A percentile compares a stretch with the other conserved stretches of the same genome.
Evolutionary conservation across 2,113 vertebrate genomes (phyloP).

Genomic region (Hiodon alosoides): DNA sequence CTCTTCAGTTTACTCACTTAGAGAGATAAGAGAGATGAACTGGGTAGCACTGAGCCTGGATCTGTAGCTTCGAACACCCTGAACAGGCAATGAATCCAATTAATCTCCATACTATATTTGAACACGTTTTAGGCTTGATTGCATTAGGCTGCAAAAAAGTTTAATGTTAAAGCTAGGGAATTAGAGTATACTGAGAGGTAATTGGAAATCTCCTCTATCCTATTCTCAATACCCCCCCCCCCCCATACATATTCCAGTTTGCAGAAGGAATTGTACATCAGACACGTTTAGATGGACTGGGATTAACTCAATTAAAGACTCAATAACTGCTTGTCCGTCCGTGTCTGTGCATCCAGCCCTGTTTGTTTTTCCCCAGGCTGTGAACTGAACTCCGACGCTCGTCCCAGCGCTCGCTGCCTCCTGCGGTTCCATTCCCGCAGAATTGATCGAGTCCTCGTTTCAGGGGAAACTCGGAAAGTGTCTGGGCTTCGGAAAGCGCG

Average conservation of each 20-base stretch:
- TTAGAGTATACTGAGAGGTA: too few relatives aligned
- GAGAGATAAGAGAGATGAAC: too few relatives aligned
- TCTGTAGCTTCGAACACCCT: too few relatives aligned
- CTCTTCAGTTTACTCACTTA: too few relatives aligned
- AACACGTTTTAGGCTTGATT: too few relatives aligned
- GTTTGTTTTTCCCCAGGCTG: conserved; percentile 55
- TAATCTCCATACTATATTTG: too few relatives aligned
- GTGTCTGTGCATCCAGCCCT: conserved; percentile 22
- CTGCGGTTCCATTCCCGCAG: conserved; percentile 53
- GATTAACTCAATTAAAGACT: conserved; percentile 52
- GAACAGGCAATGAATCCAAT: too few relatives aligned
- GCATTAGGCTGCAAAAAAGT: too few relatives aligned
- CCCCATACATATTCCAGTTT: conserved; percentile 39
- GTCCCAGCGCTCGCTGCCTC: conserved; percentile 36
- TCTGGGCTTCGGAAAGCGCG: conserved; percentile 8
- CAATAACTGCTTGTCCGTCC: conserved; percentile 41
- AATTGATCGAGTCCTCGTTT: conserved; percentile 71
- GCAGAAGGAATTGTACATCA: conserved; percentile 37
- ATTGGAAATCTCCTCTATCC: too few relatives aligned
- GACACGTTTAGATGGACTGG: conserved; percentile 50
- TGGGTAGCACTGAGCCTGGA: too few relatives aligned
- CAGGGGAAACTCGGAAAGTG: not conserved
- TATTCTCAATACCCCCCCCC: too few relatives aligned
- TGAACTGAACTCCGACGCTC: conserved; percentile 37
- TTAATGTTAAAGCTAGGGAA: too few relatives aligned